phyloP scores from a whole-genome alignment of 2,113 vertebrate species.

The Phylloscopus whistleri region DNA sequence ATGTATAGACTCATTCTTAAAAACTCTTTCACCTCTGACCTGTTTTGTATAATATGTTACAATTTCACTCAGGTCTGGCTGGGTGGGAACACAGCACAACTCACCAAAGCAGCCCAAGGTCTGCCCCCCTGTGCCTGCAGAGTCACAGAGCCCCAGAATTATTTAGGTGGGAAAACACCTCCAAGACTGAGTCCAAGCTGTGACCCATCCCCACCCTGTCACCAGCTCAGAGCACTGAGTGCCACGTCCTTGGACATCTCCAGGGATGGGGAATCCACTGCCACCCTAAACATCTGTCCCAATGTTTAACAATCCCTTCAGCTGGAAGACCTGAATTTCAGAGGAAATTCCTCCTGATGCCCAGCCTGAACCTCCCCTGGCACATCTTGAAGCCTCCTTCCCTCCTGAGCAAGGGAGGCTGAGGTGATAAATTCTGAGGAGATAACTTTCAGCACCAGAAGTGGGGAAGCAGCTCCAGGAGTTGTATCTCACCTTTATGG shows the following conservation, averaged over 20 bases:
- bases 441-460: not conserved
- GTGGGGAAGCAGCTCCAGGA: not conserved
- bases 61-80: not conserved
- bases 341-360: not conserved
- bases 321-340: not conserved
- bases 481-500: not conserved
- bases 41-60: not conserved
- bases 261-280: not conserved
- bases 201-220: not conserved
- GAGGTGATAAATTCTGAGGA: not conserved
- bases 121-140: not conserved
- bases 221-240: not conserved
- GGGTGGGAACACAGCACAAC: not conserved
- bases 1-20: too few species aligned
- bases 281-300: not conserved
- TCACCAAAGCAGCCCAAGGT: not conserved
- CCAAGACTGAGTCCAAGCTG: not conserved
- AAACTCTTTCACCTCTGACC: too few species aligned
- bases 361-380: not conserved
- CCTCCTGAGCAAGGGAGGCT: not conserved
- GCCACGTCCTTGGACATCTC: not conserved
- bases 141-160: not conserved
- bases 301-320: not conserved
- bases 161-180: not conserved
- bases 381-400: not conserved